Conservation (phyloP, 2,797 vertebrate species). For the Melanotaenia maccullochi region DNA sequence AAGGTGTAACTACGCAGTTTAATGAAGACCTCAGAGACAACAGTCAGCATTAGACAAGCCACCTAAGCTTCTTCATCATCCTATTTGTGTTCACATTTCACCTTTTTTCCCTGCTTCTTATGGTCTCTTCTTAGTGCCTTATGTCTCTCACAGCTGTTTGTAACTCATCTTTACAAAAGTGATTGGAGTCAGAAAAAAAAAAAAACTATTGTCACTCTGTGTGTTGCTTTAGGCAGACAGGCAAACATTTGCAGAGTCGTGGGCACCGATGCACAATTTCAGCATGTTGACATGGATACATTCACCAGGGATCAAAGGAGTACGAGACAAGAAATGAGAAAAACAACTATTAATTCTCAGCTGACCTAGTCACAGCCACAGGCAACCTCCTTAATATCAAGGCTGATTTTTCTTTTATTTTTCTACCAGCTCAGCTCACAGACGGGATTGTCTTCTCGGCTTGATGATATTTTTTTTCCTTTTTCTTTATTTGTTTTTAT, state of each 20-base stretch:
- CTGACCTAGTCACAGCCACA: constrained; percentile 46
- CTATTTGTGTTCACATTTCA: constrained; percentile 18
- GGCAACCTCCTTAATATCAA: constrained; percentile 29
- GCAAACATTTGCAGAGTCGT: constrained; percentile 33
- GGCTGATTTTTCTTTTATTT: constrained; percentile 6
- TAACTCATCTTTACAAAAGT: constrained; percentile 38
- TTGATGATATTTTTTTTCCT: neutral
- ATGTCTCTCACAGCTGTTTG: neutral
- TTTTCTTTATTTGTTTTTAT: constrained; percentile 21
- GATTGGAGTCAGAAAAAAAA: constrained; percentile 29
- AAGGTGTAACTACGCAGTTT: constrained; percentile 25
- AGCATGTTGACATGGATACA: constrained; percentile 45
- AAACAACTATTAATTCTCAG: constrained; percentile 60
- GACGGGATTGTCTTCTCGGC: constrained; percentile 1
- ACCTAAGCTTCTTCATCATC: neutral
- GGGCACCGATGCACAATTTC: constrained; percentile 8
- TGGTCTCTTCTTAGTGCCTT: constrained; percentile 1
- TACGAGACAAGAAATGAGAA: constrained; percentile 44
- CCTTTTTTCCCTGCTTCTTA: constrained; percentile 9
- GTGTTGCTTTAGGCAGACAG: constrained; percentile 30
- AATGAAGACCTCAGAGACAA: constrained; percentile 4
- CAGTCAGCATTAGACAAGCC: neutral
- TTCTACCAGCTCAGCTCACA: constrained; percentile 7
- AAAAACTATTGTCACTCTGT: constrained; percentile 10
- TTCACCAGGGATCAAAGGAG: constrained; percentile 42